Conservation (phyloP, 23 tunicate genomes). For the Trididemnum clinides region DNA sequence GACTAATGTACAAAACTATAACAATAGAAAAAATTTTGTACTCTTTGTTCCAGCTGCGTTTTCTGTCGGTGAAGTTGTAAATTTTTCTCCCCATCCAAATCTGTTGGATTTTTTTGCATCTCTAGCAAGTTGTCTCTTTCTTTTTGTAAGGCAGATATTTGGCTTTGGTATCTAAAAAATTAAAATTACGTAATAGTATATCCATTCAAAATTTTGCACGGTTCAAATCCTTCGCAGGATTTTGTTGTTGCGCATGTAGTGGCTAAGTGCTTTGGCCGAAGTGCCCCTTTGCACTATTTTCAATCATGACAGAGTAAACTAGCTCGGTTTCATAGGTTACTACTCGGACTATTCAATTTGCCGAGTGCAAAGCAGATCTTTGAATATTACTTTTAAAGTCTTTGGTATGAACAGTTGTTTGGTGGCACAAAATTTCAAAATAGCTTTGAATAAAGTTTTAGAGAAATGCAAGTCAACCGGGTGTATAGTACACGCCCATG, state of each 20-base stretch:
- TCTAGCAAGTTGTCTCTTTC: slow-evolving; percentile 76
- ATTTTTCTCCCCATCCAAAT: slow-evolving; percentile 60
- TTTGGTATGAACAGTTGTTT: too few species aligned
- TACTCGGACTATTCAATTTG: too few species aligned
- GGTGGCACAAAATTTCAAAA: too few species aligned
- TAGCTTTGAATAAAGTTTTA: too few species aligned
- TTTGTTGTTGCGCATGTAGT: neutral
- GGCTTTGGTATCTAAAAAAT: slow-evolving; percentile 61
- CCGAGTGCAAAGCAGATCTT: too few species aligned
- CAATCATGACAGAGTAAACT: too few species aligned
- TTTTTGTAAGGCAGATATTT: slow-evolving; percentile 68
- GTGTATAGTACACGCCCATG: too few species aligned
- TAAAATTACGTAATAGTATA: too few species aligned
- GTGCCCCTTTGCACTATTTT: too few species aligned
- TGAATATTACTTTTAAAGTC: too few species aligned
- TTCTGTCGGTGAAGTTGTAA: slow-evolving; percentile 65
- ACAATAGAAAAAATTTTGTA: neutral
- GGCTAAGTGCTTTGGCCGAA: neutral
- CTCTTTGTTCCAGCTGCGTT: slow-evolving; percentile 86
- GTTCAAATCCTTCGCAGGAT: neutral
- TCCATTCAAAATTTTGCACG: neutral
- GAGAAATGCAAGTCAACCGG: too few species aligned
- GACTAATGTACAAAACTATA: neutral
- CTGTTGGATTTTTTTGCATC: slow-evolving; percentile 39
- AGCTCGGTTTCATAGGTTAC: too few species aligned